Base-by-base conservation (phyloP, 2,888 invertebrate species). In the Amphipyra berbera region DNA sequence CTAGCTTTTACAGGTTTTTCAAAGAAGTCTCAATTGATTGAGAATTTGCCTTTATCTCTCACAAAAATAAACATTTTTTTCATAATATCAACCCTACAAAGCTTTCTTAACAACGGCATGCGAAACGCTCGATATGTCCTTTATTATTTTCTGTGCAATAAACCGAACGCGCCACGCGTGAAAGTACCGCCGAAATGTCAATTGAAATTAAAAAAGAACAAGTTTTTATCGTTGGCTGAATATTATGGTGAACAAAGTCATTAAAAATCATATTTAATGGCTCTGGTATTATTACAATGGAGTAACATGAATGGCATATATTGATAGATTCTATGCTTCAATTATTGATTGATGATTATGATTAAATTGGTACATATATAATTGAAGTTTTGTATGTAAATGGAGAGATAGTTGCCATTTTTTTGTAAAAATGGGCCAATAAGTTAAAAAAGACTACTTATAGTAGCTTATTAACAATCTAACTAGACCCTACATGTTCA, bases 21-120 rank as follows among this genome's bases (percentile, higher is more conserved):
- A n/a, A n/a, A n/a, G n/a, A n/a, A n/a, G n/a, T n/a, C n/a, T n/a
- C n/a, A n/a, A n/a, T n/a, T n/a, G n/a, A 21, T 1, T 21, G 21
- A 1, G 21, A 21, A 21, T 21, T 21, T 21, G 21, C 21, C 21
- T 10, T 41, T 14, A 7, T 5, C 6, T 7, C 14, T 10, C 21
- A 12, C 6, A 21, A 44, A 44, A n/a, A 9, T 15, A 6, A 41
- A 41, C 2, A 14, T 14, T 2, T n/a, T 61, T 70, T 50, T 50
- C 5, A 5, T 41, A 44, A 41, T 70, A 42, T 12, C 77, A 79
- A 59, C 78, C 79, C 79, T 79, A 64, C 3, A 44, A 7, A 47
- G 68, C 88, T 90, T 89, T 83, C 85, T 82, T 79, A 80, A 82
- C 81, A 79, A 72, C 48, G 54, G 82, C 85, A 83, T 81, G 81